Evolutionary conservation across 2,797 vertebrate species (phyloP).

Genomic region (Pipistrellus nathusii): DNA sequence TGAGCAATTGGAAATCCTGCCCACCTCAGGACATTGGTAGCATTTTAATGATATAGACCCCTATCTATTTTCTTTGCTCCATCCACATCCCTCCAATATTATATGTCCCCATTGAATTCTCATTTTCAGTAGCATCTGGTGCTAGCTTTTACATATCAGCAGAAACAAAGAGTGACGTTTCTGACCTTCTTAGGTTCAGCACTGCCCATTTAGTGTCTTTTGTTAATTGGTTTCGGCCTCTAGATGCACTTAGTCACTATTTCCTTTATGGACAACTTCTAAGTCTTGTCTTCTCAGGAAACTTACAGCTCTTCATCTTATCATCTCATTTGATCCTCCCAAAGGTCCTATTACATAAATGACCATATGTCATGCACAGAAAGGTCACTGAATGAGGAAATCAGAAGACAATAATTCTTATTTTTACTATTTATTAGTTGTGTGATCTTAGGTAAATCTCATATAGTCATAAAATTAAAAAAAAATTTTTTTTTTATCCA

Average conservation of each 20-base stretch:
- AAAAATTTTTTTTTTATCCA: not conserved
- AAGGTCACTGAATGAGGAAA: constrained; percentile 40
- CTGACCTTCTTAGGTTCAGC: not conserved
- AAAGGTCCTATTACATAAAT: constrained; percentile 38
- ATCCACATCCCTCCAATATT: not conserved
- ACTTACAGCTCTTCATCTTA: constrained; percentile 19
- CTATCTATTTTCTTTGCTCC: not conserved
- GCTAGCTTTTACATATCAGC: not conserved
- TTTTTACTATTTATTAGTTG: constrained; percentile 36
- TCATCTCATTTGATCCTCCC: constrained; percentile 15
- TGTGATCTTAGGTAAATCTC: not conserved
- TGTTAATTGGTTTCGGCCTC: not conserved
- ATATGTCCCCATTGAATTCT: not conserved
- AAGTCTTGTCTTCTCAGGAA: constrained; percentile 30
- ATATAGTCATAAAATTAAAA: not conserved
- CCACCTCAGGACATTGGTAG: not conserved
- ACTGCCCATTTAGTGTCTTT: not conserved
- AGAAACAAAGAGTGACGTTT: not conserved
- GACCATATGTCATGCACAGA: not conserved
- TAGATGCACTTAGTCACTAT: constrained; percentile 3
- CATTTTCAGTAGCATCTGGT: not conserved
- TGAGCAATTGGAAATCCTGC: not conserved
- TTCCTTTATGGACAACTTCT: constrained; percentile 35
- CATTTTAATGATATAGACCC: not conserved
- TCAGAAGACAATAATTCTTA: constrained; percentile 31